Conservation (phyloP, 2,797 vertebrate species). For the Pterois miles region DNA sequence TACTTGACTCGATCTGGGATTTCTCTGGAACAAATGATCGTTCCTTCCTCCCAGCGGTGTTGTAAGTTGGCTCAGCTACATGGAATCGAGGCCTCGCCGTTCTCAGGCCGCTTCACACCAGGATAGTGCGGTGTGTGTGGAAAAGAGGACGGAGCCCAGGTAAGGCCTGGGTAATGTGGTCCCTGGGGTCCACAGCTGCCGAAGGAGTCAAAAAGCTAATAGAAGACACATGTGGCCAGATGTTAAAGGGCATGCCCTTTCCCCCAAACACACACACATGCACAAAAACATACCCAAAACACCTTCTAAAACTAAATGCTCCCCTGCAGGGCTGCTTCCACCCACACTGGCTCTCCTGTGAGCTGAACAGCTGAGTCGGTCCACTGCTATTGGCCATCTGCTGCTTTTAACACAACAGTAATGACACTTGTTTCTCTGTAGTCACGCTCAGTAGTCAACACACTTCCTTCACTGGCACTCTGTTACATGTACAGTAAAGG, state of each 20-base stretch:
- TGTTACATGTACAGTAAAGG: not conserved
- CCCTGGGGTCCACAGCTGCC: slow-evolving; percentile 66
- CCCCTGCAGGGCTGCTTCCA: slow-evolving; percentile 55
- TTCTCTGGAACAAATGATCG: slow-evolving; percentile 40
- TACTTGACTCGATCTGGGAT: slow-evolving; percentile 38
- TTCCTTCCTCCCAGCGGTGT: slow-evolving; percentile 43
- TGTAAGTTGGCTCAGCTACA: slow-evolving; percentile 43
- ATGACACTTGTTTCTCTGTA: slow-evolving; percentile 46
- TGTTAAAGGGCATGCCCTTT: slow-evolving; percentile 55
- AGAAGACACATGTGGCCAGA: slow-evolving; percentile 72
- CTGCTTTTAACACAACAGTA: slow-evolving; percentile 40
- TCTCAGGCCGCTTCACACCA: slow-evolving; percentile 47
- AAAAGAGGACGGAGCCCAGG: slow-evolving; percentile 50
- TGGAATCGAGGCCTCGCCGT: slow-evolving; percentile 9
- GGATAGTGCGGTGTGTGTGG: not conserved
- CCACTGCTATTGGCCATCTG: slow-evolving; percentile 37
- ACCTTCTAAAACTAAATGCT: slow-evolving; percentile 33
- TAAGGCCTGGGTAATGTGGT: slow-evolving; percentile 57
- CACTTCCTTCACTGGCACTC: slow-evolving; percentile 7
- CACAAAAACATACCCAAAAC: slow-evolving; percentile 50
- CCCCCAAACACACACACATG: slow-evolving; percentile 16
- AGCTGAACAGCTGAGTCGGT: slow-evolving; percentile 4
- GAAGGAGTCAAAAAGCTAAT: slow-evolving; percentile 67
- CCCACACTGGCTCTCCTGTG: slow-evolving; percentile 24
- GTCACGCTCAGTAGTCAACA: slow-evolving; percentile 35